Conservation (phyloP, 2,888 invertebrate genomes). For the Tolmerus cingulatus region DNA sequence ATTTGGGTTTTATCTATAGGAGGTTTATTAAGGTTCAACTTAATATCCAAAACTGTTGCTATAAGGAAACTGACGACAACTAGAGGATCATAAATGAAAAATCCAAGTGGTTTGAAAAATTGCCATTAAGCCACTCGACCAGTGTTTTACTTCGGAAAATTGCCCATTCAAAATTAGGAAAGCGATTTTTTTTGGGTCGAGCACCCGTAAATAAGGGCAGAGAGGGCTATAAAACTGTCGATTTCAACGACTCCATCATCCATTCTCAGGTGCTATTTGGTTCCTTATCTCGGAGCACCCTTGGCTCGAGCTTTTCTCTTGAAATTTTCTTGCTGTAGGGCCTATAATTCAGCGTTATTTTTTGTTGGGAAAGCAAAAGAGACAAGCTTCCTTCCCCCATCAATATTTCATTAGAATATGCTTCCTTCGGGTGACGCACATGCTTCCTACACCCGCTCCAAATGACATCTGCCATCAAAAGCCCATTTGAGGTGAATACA, state of each 20-base stretch:
- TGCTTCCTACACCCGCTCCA: slow-evolving; percentile 44
- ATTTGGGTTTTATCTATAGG: no score
- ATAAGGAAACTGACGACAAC: no score
- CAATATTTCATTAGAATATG: slow-evolving; percentile 47
- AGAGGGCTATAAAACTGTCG: slow-evolving; percentile 5
- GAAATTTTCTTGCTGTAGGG: slow-evolving; percentile 6
- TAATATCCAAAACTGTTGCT: no score
- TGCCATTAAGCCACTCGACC: neutral
- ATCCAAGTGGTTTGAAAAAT: neutral
- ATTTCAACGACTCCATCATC: neutral
- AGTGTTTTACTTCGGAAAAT: neutral
- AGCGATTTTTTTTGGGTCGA: neutral
- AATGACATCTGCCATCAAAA: slow-evolving; percentile 50
- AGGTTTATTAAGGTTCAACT: no score
- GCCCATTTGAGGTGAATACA: slow-evolving; percentile 49
- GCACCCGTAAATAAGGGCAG: neutral
- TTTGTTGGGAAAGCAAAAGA: neutral
- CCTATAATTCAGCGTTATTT: slow-evolving; percentile 4
- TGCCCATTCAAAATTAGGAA: neutral
- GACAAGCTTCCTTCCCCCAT: slow-evolving; percentile 25
- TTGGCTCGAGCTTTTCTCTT: neutral
- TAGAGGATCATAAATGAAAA: neutral
- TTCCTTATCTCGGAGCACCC: neutral
- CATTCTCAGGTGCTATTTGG: neutral
- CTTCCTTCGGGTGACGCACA: slow-evolving; percentile 46